These are phyloP conservation scores for Heliconius hortense DNA, from an alignment of 2,888 invertebrate species.

Conservation along the genomic window DNA sequence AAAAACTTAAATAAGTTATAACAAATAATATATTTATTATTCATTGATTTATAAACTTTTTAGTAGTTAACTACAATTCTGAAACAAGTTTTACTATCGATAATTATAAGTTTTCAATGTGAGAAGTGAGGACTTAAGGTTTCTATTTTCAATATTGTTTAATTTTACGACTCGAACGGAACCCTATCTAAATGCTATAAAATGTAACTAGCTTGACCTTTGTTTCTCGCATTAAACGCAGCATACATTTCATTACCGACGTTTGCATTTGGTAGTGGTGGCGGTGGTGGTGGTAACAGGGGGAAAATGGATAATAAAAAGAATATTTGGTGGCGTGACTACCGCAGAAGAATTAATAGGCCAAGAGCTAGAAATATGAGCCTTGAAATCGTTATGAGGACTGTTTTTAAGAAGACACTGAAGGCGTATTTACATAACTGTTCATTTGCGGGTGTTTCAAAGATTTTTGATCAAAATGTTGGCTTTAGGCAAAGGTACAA, in stretches of 20 bases:
- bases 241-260: background rate
- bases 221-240: conserved; percentile 17
- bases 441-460: conserved; percentile 56
- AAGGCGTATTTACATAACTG: conserved; percentile 57
- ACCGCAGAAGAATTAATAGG: conserved; percentile 48
- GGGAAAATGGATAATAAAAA: conserved; percentile 27
- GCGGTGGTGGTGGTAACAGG: background rate
- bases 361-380: conserved; percentile 44
- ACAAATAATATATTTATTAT: background rate
- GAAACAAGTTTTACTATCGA: background rate
- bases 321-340: conserved; percentile 49
- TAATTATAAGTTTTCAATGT: conserved; percentile 14
- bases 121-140: conserved; percentile 4
- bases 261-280: background rate
- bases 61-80: background rate
- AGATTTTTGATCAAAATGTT: conserved; percentile 49
- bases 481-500: conserved; percentile 51
- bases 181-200: conserved; percentile 25
- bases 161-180: conserved; percentile 19
- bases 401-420: conserved; percentile 55
- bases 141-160: conserved; percentile 22
- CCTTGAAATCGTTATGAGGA: conserved; percentile 61
- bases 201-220: conserved; percentile 25
- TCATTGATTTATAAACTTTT: conserved; percentile 5
- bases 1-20: background rate